Base-by-base conservation (phyloP, 1,140 invertebrate species). In the Pemphigus obesinymphae region DNA sequence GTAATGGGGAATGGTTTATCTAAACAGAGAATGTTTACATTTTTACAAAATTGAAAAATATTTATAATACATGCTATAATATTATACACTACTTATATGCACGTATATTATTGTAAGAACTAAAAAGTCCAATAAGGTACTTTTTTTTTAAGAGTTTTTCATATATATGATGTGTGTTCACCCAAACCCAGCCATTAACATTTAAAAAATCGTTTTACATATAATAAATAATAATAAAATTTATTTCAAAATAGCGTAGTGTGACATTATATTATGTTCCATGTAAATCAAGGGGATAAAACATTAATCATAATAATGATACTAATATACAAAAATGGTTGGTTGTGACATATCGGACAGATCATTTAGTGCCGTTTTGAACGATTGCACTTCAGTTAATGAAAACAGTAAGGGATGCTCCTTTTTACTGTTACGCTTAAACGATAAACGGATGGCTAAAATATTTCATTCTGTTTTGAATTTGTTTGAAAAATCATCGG, bases 1-100 rank as follows among this genome's bases (percentile, higher is more conserved):
- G 85, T 86, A 85, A 75, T 88, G 83, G 20, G 91, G 91, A 84
- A 87, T 86, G 58, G 83, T 26, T 82, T 78, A 50, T 82, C 80
- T 82, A 37, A 82, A 37, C 76, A 72, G 48, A 37, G 3, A 20
- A 58, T 20, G 15, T 23, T 13, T 40, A n/a, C n/a, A n/a, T n/a
- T n/a, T n/a, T n/a, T n/a, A n/a, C n/a, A n/a, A n/a, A n/a, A n/a
- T n/a, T n/a, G n/a, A n/a, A n/a, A n/a, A n/a, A n/a, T n/a, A n/a
- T n/a, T n/a, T n/a, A n/a, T n/a, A n/a, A n/a, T n/a, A n/a, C n/a
- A n/a, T n/a, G n/a, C n/a, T n/a, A n/a, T n/a, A n/a, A n/a, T n/a
- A n/a, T n/a, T n/a, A n/a, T n/a, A n/a, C n/a, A n/a, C n/a, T n/a
- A n/a, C n/a, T n/a, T n/a, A 17, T 17, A 20, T 17, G 31, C 15